Evolutionary conservation across 2,888 invertebrate species (phyloP).

Genomic region (Drosophila multiciliata): DNA sequence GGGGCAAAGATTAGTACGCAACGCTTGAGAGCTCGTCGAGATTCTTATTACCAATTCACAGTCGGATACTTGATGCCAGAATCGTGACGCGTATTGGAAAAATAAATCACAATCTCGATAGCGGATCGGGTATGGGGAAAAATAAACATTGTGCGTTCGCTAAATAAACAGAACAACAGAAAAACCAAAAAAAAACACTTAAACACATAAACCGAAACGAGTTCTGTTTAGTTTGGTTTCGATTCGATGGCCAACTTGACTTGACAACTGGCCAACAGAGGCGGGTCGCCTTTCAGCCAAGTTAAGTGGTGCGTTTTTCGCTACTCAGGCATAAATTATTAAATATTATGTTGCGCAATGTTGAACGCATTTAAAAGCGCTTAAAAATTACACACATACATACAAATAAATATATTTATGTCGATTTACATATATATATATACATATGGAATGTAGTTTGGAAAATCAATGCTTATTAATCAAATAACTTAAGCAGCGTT

Average conservation of each 20-base stretch:
- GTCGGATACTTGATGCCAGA: conserved; percentile 58
- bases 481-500: neutral
- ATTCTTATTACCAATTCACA: conserved; percentile 12
- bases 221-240: conserved; percentile 40
- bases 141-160: conserved; percentile 61
- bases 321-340: conserved; percentile 1
- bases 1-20: conserved; percentile 25
- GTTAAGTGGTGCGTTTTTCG: conserved; percentile 41
- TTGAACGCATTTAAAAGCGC: neutral
- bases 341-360: neutral
- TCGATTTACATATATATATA: neutral
- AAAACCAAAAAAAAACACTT: conserved; percentile 34
- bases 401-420: neutral
- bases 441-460: neutral
- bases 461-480: neutral
- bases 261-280: conserved; percentile 4
- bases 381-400: neutral
- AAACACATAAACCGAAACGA: conserved; percentile 54
- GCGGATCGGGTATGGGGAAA: conserved; percentile 28
- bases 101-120: conserved; percentile 39
- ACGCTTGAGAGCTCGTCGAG: conserved; percentile 3
- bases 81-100: conserved; percentile 71
- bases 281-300: conserved; percentile 9
- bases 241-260: conserved; percentile 38
- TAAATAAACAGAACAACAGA: conserved; percentile 41